phyloP scores from a whole-genome alignment of 2,113 vertebrate species.

The Gallinago jamesoni region DNA sequence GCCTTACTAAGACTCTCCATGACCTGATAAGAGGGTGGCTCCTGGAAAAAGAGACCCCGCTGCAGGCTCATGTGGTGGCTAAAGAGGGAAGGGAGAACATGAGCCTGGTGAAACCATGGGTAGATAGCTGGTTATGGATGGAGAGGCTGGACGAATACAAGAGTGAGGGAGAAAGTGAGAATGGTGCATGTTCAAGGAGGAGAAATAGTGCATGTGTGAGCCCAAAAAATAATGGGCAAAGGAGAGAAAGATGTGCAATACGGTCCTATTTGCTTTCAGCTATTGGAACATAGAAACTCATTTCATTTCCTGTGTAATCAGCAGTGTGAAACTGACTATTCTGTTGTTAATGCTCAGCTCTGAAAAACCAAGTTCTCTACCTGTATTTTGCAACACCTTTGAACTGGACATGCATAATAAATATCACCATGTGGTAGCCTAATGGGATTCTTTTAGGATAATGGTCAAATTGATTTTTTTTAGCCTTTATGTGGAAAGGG shows the following conservation, averaged over 20 bases:
- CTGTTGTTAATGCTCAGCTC: not conserved
- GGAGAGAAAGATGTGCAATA: not conserved
- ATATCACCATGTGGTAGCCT: not conserved
- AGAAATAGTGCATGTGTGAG: not conserved
- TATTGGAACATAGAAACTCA: not conserved
- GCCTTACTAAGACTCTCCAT: not conserved
- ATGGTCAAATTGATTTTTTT: not conserved
- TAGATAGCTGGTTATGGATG: not conserved
- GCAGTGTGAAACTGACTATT: not conserved
- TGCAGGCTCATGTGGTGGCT: not conserved
- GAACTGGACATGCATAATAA: not conserved
- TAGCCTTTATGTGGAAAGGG: conserved; percentile 30
- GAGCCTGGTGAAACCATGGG: not conserved
- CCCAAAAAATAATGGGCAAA: not conserved
- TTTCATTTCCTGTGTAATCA: not conserved
- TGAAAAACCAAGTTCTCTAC: not conserved
- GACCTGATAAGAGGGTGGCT: not conserved
- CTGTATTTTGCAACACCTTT: not conserved
- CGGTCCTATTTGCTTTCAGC: not conserved
- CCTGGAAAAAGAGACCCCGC: accelerated
- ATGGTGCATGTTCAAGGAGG: not conserved
- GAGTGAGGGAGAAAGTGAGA: not conserved
- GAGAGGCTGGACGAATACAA: not conserved
- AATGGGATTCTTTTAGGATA: conserved; percentile 35
- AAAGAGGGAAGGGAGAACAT: not conserved